Conservation (phyloP, 2,113 vertebrate species). For the Raja brachyura region DNA sequence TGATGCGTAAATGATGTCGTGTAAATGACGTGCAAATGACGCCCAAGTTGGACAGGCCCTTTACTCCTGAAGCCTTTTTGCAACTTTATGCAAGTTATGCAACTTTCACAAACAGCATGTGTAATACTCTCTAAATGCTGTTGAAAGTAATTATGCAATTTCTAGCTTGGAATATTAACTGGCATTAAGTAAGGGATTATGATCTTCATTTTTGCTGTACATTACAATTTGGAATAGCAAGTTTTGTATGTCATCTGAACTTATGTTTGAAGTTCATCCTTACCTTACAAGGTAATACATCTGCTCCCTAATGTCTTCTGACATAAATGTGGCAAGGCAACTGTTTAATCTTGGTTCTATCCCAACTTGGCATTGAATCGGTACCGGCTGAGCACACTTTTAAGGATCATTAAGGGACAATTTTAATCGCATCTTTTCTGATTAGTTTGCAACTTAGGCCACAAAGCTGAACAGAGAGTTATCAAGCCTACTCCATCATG, state of each 20-base stretch:
- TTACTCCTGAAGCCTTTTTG: too few relatives aligned
- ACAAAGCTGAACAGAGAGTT: background rate
- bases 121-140: too few relatives aligned
- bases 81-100: too few relatives aligned
- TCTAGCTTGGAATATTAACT: background rate
- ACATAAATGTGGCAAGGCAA: background rate
- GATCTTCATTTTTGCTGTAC: background rate
- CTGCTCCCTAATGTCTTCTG: background rate
- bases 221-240: background rate
- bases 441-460: background rate
- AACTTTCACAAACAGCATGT: too few relatives aligned
- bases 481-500: background rate
- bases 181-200: background rate
- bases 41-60: too few relatives aligned
- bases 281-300: background rate
- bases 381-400: background rate
- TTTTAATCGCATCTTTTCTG: background rate
- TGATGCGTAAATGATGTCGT: too few relatives aligned
- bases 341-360: background rate
- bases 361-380: background rate
- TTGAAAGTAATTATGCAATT: too few relatives aligned
- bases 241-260: background rate
- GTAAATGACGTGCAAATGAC: too few relatives aligned
- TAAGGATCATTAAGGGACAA: background rate
- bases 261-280: background rate